These are phyloP conservation scores for Pogonomyrmex barbatus DNA, from an alignment of 1,140 invertebrate genomes.

Conservation along the genomic window DNA sequence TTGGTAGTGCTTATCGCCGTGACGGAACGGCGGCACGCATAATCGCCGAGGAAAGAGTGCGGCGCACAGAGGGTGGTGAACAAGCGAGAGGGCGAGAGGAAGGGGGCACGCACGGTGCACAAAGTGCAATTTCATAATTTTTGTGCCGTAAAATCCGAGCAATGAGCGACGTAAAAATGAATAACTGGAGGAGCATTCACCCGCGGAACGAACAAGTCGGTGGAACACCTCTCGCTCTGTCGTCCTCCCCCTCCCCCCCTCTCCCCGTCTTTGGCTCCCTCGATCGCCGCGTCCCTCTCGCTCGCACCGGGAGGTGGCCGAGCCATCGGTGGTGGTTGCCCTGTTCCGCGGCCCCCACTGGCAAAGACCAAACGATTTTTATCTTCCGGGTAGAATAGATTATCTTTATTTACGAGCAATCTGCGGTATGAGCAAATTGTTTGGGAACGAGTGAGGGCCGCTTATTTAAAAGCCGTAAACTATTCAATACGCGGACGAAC, in stretches of 20 bases:
- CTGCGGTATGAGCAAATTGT: constrained; percentile 84
- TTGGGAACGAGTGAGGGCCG: constrained; percentile 82
- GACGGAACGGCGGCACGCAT: constrained; percentile 33
- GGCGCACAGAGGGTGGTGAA: constrained; percentile 24
- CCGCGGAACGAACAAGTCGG: constrained; percentile 74
- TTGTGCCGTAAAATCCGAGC: constrained; percentile 85
- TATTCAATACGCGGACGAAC: constrained; percentile 80
- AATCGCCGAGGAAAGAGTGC: constrained; percentile 17
- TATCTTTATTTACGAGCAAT: constrained; percentile 87
- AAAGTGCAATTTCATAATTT: constrained; percentile 86
- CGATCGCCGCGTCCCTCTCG: constrained; percentile 11
- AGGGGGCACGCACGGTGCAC: constrained; percentile 72
- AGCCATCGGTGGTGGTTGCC: constrained; percentile 32
- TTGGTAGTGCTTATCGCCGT: constrained; percentile 10
- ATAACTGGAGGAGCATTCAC: constrained; percentile 82
- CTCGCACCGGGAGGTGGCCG: constrained; percentile 24
- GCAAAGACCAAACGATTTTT: constrained; percentile 81
- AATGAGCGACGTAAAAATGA: constrained; percentile 85
- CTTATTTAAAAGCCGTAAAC: constrained; percentile 86
- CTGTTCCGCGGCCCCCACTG: constrained; percentile 12
- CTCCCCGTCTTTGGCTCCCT: constrained; percentile 6
- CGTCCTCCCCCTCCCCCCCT: constrained; percentile 9
- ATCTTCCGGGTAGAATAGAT: constrained; percentile 86
- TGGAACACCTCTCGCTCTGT: constrained; percentile 68
- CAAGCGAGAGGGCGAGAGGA: constrained; percentile 41